Percentiles rank a stretch among this genome's conserved stretches.
phyloP scores from a whole-genome alignment of 2,888 invertebrate species.

The Philonicus albiceps region DNA sequence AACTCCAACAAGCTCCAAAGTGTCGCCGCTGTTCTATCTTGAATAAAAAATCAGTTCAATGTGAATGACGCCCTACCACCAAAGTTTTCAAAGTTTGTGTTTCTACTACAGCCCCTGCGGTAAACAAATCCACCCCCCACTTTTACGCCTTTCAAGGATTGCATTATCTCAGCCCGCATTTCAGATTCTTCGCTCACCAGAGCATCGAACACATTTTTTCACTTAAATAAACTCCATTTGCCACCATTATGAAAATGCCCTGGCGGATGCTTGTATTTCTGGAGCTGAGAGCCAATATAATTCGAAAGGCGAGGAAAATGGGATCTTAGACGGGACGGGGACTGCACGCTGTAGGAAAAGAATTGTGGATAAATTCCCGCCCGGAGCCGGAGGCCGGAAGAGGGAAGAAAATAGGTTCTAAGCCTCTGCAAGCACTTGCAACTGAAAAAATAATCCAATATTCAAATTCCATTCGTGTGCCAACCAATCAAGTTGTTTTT shows the following conservation, averaged over 20 bases:
- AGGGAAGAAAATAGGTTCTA: background rate
- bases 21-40: background rate
- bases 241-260: conserved; percentile 17
- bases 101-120: background rate
- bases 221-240: conserved; percentile 33
- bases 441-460: conserved; percentile 35
- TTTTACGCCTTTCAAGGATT: background rate
- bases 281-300: background rate
- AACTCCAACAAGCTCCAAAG: background rate
- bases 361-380: background rate
- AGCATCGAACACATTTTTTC: conserved; percentile 17
- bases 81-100: background rate
- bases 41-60: background rate
- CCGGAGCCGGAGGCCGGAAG: background rate
- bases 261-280: background rate
- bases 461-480: conserved; percentile 18
- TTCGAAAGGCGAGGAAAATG: background rate
- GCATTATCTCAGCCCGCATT: background rate
- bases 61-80: background rate
- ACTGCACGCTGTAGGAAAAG: no score
- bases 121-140: background rate
- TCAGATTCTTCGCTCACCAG: background rate
- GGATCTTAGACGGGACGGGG: background rate
- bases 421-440: conserved; percentile 2
- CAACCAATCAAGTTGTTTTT: conserved; percentile 4